Evolutionary conservation across 2,797 vertebrate genomes (phyloP).

Genomic region (Artibeus lituratus): DNA sequence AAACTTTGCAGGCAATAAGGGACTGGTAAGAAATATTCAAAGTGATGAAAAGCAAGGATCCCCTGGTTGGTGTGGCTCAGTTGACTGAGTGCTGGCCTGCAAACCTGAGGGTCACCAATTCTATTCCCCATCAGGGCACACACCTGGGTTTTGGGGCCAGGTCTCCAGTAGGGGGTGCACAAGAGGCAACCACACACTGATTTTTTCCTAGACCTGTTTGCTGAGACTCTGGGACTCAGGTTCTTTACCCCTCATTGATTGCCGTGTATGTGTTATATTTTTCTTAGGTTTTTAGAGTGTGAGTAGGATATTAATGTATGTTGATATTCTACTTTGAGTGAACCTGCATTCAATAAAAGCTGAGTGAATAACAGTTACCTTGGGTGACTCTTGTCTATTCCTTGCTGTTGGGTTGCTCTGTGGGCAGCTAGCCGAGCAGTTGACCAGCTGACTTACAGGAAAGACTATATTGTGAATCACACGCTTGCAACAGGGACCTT

Average conservation of each 20-base stretch:
- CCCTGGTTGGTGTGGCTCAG: too few relatives aligned
- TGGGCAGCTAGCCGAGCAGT: background rate
- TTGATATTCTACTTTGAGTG: background rate
- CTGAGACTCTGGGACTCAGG: background rate
- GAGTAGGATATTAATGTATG: background rate
- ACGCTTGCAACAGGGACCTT: background rate
- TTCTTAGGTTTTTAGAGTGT: background rate
- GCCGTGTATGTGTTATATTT: background rate
- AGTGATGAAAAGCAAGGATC: too few relatives aligned
- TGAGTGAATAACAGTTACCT: background rate
- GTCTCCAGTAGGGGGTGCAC: too few relatives aligned
- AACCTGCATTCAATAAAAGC: background rate
- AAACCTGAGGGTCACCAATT: too few relatives aligned
- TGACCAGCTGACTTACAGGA: background rate
- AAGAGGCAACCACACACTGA: too few relatives aligned
- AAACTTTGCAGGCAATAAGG: too few relatives aligned
- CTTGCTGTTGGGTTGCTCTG: background rate
- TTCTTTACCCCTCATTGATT: background rate
- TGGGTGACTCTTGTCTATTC: background rate
- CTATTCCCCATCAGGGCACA: too few relatives aligned
- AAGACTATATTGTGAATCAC: background rate
- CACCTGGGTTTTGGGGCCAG: too few relatives aligned
- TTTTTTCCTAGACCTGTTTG: background rate
- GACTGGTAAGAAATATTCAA: too few relatives aligned
- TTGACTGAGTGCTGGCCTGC: too few relatives aligned